Base-by-base conservation (phyloP, 2,888 invertebrate species). In the Ptilodon capucinus region DNA sequence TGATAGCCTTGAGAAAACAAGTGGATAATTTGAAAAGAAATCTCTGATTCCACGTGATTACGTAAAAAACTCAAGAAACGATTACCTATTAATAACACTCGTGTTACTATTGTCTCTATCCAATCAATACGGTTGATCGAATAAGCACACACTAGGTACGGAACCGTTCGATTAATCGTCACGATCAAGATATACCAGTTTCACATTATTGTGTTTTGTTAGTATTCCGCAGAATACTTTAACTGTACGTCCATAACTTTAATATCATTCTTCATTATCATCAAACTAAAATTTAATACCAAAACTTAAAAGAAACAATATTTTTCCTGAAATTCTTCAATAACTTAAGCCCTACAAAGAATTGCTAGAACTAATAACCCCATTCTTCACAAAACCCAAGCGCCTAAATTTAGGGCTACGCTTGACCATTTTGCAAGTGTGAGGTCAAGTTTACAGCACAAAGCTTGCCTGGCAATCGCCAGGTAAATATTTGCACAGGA, bases 401-500 rank as follows among this genome's bases (percentile, higher is more conserved):
- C 2, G 18, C 3, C 1, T 6, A 18, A 44, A 17, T 1, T n/a
- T 11, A 36, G 34, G 35, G 23, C 61, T 44, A 35, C 47, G 36
- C 50, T 43, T 65, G 65, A 30, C 58, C 46, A 46, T 86, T 86
- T 85, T 81, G 70, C 74, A 75, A 76, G 70, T 74, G 71, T 71
- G 70, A 76, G 71, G 74, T 74, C 60, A 76, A 84, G 79, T 84
- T 83, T 71, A 69, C 73, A 80, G 74, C 78, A 81, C 76, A 79
- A 84, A 84, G 74, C 86, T 86, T 85, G 79, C 81, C 81, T 76
- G 77, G 74, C 71, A 79, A 74, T 70, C 66, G 70, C 60, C 69
- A 68, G 72, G 82, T 79, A 87, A 87, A 88, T 87, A 86, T 88
- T 88, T 86, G 79, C 81, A 79, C 79, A 73, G 74, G 71, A 81